Evolutionary conservation across 1,140 invertebrate genomes (phyloP).

Genomic region (Manduca sexta): DNA sequence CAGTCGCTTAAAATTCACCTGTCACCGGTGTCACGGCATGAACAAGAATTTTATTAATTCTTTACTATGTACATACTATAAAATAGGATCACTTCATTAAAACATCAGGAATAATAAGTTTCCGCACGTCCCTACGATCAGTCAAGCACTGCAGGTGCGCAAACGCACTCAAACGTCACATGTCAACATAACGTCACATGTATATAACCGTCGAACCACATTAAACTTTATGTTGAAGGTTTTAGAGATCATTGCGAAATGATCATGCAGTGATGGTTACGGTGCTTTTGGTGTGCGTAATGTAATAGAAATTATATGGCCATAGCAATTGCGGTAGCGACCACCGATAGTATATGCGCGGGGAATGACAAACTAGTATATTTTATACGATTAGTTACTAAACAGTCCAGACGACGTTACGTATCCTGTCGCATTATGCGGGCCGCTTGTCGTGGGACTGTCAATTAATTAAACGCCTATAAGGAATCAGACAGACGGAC

Average conservation of each 20-base stretch:
- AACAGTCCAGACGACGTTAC: slow-evolving; percentile 25
- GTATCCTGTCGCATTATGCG: slow-evolving; percentile 35
- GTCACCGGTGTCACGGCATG: no score
- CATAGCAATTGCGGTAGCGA: slow-evolving; percentile 36
- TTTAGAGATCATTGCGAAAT: not conserved
- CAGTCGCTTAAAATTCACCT: no score
- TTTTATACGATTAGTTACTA: slow-evolving; percentile 33
- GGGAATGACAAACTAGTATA: slow-evolving; percentile 43
- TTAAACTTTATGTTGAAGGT: slow-evolving; percentile 1
- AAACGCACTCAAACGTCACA: slow-evolving; percentile 15
- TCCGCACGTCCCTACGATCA: slow-evolving; percentile 30
- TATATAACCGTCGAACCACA: not conserved
- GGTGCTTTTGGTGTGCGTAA: slow-evolving; percentile 3
- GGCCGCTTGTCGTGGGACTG: not conserved
- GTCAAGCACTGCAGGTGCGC: slow-evolving; percentile 42
- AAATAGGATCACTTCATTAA: slow-evolving; percentile 24
- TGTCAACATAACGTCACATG: not conserved
- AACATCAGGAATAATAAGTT: slow-evolving; percentile 12
- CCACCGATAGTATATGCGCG: slow-evolving; percentile 35
- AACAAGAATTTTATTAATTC: not conserved
- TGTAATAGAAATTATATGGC: slow-evolving; percentile 20
- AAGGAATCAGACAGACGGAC: no score
- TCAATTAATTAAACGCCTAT: slow-evolving; percentile 5
- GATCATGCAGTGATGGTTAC: not conserved
- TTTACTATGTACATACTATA: not conserved